Evolutionary conservation across 2,888 invertebrate species (phyloP), one percentile per base, ranked within the genome.

Genomic region (Keiferia lycopersicella): DNA sequence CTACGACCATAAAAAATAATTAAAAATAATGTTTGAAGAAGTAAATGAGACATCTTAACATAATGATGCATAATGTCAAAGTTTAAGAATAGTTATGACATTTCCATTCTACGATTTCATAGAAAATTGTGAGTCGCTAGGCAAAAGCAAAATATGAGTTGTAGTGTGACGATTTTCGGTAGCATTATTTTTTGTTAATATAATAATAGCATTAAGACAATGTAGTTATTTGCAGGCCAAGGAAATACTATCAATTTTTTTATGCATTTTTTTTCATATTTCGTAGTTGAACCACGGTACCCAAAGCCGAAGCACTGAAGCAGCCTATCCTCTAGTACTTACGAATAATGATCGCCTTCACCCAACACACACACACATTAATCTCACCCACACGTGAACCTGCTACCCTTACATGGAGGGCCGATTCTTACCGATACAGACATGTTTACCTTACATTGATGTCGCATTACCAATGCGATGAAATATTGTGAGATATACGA

Each of bases 251-350:
- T 6, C 16, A 2, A 3, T 1, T n/a, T 20, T 20, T 16, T 6
- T n/a, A 50, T n/a, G n/a, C n/a, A 50, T 50, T 50, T 51, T 10
- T 51, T 18, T 51, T 0, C 18, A 22, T 51, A 2, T 10, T 26
- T 34, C 4, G 26, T 2, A 34, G 39, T 64, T 60, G 12, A 51
- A 16, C 18, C 56, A 69, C 68, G 73, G 73, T 75, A 73, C 65
- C 70, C 72, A 68, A 76, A 75, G 70, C 69, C 73, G 34, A 34
- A 8, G 10, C 74, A 77, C 60, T 75, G 74, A 76, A 68, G 68
- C 71, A 68, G 74, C 80, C 87, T 86, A 83, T 83, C 80, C 82
- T 88, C 88, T 90, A 89, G 89, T 83, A 87, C 88, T 86, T 79
- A 83, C 79, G 80, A 82, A 82, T 86, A 86, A 87, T 86, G 83